Percentiles rank a stretch among this genome's conserved stretches.
These are phyloP conservation scores for Phalloptychus januarius DNA, from an alignment of 2,797 vertebrate genomes.

Conservation along the genomic window DNA sequence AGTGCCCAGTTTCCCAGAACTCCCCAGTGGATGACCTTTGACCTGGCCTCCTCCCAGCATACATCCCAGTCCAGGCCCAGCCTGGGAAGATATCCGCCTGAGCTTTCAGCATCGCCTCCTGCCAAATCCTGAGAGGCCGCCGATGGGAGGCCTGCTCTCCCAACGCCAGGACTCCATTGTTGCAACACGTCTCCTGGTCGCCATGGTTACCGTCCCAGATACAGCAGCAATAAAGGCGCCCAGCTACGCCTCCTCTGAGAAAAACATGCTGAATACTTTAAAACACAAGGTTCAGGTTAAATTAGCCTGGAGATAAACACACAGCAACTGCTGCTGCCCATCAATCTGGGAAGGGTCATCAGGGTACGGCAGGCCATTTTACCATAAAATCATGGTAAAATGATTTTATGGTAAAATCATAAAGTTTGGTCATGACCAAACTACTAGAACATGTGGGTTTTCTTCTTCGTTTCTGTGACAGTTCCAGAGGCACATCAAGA, in stretches of 20 bases:
- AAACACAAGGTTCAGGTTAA: not conserved
- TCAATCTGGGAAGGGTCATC: not conserved
- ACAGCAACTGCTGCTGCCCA: not conserved
- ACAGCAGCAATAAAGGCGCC: slow-evolving; percentile 11
- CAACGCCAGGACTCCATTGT: slow-evolving; percentile 55
- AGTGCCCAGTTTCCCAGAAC: not conserved
- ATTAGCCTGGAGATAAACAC: no score
- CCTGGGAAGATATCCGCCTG: slow-evolving; percentile 39
- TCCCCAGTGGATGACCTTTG: slow-evolving; percentile 5
- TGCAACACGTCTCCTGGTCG: slow-evolving; percentile 49
- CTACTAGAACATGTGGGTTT: not conserved
- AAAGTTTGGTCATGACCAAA: not conserved
- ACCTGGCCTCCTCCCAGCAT: slow-evolving; percentile 3
- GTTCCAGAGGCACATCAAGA: slow-evolving; percentile 99
- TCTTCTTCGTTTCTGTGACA: slow-evolving; percentile 45
- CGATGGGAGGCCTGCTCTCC: slow-evolving; percentile 53
- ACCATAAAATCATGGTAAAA: no score
- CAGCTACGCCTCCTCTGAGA: slow-evolving; percentile 11
- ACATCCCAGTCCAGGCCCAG: not conserved
- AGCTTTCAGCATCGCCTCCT: slow-evolving; percentile 40
- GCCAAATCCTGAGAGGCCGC: slow-evolving; percentile 63
- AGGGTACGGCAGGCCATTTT: not conserved
- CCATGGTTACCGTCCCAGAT: slow-evolving; percentile 41
- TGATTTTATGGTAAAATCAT: no score
- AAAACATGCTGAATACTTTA: not conserved